phyloP scores from a whole-genome alignment of 2,888 invertebrate genomes.

The Pyrocoelia pectoralis region DNA sequence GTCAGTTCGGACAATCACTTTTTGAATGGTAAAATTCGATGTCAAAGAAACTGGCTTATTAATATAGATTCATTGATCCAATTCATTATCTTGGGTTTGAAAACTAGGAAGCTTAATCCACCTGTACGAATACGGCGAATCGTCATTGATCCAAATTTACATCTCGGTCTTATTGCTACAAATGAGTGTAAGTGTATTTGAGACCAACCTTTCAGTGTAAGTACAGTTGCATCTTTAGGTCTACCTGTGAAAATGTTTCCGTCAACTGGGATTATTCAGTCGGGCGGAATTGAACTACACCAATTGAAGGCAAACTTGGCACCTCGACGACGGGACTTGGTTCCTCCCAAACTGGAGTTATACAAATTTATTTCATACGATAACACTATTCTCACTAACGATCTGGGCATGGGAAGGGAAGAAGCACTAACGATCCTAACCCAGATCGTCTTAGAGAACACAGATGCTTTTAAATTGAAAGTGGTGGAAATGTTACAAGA shows the following conservation, averaged over 20 bases:
- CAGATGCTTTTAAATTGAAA: constrained; percentile 74
- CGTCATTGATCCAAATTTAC: constrained; percentile 80
- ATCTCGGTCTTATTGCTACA: constrained; percentile 60
- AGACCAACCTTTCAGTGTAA: background rate
- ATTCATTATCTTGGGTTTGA: constrained; percentile 82
- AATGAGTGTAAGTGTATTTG: constrained; percentile 35
- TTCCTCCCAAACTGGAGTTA: constrained; percentile 75
- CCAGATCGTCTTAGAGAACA: constrained; percentile 83
- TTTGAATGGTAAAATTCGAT: constrained; percentile 75
- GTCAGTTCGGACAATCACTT: constrained; percentile 75
- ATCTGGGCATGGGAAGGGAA: constrained; percentile 57
- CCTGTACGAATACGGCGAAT: constrained; percentile 87
- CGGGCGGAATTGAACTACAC: constrained; percentile 87
- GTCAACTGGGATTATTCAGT: constrained; percentile 74
- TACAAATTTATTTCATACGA: constrained; percentile 83
- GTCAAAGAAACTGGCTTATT: constrained; percentile 93
- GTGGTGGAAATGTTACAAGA: constrained; percentile 74
- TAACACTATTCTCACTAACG: constrained; percentile 58
- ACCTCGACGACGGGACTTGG: no score
- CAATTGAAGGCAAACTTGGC: constrained; percentile 85
- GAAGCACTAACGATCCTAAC: constrained; percentile 72
- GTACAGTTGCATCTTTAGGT: constrained; percentile 43
- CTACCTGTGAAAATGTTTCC: constrained; percentile 75
- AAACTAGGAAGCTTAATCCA: constrained; percentile 80
- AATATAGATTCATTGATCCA: constrained; percentile 97